Evolutionary conservation across 2,888 invertebrate genomes (phyloP).

Genomic region (Ecdyonurus torrentis): DNA sequence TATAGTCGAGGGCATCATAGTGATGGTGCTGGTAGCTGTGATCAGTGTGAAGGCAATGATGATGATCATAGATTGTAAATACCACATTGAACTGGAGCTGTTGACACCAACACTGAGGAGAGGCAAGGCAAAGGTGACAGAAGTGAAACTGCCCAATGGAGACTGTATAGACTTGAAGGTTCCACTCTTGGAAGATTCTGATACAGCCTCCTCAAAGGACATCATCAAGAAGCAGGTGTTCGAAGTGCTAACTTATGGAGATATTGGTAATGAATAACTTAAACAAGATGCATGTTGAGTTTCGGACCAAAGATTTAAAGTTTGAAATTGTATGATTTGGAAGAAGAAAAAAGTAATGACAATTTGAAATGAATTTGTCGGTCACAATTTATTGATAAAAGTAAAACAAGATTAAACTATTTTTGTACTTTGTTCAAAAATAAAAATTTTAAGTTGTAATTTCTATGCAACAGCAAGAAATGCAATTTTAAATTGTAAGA

Average conservation of each 20-base stretch:
- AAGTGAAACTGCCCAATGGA: slow-evolving; percentile 6
- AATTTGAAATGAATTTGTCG: not conserved
- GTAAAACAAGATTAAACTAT: no score
- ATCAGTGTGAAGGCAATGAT: slow-evolving; percentile 27
- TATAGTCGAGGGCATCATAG: slow-evolving; percentile 24
- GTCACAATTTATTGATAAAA: not conserved
- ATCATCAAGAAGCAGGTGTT: slow-evolving; percentile 5
- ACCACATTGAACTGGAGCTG: slow-evolving; percentile 17
- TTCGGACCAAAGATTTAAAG: no score
- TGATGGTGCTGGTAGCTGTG: slow-evolving; percentile 23
- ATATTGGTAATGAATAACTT: slow-evolving; percentile 23
- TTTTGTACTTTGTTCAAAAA: no score
- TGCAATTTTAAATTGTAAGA: no score
- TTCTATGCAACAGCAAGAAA: no score
- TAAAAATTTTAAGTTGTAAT: no score
- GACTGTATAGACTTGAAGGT: slow-evolving; percentile 8
- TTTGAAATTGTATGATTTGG: not conserved
- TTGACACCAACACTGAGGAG: not conserved
- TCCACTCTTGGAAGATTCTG: slow-evolving; percentile 10
- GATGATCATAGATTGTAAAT: slow-evolving; percentile 27
- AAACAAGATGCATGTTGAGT: not conserved
- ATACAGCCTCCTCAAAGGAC: not conserved
- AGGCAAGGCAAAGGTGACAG: not conserved
- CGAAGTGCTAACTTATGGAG: slow-evolving; percentile 24
- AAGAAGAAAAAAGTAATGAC: not conserved